Base-by-base conservation (phyloP, 2,113 vertebrate species). In the Galbula dea region DNA sequence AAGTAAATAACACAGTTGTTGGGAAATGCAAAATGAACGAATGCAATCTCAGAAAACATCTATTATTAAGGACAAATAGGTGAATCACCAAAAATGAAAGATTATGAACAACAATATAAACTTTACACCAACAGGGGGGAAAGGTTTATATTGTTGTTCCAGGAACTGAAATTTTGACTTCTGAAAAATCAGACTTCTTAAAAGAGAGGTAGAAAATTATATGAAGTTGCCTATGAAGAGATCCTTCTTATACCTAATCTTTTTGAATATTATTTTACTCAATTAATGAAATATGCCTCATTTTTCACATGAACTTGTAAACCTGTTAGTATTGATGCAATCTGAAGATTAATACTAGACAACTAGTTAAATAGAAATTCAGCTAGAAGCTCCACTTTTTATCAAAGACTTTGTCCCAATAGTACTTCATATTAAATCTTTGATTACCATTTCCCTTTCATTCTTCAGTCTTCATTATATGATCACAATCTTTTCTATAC, bases 61-160 rank as follows among this genome's bases (percentile, higher is more conserved):
- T 48, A 23, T 36, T 59, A 39, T 55, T 80, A 71, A 51, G 17
- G 39, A 54, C 11, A 77, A 94, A 43, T 7, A 85, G 10, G 9
- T 36, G 88, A 88, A 36, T 54, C 46, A 86, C 11, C 14, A 74
- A 80, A 94, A 75, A 22, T 1, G 7, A 63, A 87, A 66, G 3
- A 86, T 49, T 43, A 80, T n/a, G 45, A 83, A 75, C 4, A 52
- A 54, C 19, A 63, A 18, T 26, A 75, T 6, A 46, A 79, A 49
- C 34, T 74, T 24, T 26, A 54, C 15, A 41, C 6, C 10, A 67
- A 2, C 0, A 2, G 10, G 3, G 8, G 16, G 17, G 9, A 2
- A 58, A 63, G 3, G 5, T 71, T 82, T 39, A 4, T 43, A n/a
- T 27, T 71, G 37, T 3, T 82, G 7, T 46, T 85, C 43, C 49